Base-by-base conservation (phyloP, 2,113 vertebrate species). In the Leptobrachium ailaonicum region DNA sequence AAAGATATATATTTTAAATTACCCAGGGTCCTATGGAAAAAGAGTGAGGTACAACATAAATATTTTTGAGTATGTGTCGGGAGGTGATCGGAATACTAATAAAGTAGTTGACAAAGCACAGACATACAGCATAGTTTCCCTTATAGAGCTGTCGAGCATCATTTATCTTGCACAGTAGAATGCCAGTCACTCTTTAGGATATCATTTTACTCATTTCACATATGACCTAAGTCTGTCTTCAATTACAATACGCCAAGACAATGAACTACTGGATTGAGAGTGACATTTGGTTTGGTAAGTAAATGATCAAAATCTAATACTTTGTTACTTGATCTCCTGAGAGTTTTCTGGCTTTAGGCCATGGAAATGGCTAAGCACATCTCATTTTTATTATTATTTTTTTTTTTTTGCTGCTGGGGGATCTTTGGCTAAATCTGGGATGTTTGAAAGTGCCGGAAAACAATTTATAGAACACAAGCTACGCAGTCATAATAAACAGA, bases 401-500 rank as follows among this genome's bases (percentile, higher is more conserved):
- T 32, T 32, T 6, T 0, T 41, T 84, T 50, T 47, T 66, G 13
- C 83, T 71, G 32, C 79, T 83, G 77, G 80, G 47, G 42, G 2
- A 77, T 6, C 56, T 70, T 63, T 83, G 80, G 82, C 83, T 78
- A 73, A 62, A 41, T 41, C 82, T 76, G 75, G 10, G 50, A 41
- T 68, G 83, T 82, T 67, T 41, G 54, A 8, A 75, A 43, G 69
- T 80, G 74, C 70, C 82, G 79, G 83, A 85, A 86, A 72, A 66
- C 85, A 85, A 77, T 71, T 88, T 89, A 84, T 83, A 84, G 84
- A 84, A 87, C 75, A 7, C 87, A 87, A 90, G 83, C 75, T 67
- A n/a, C 87, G 88, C 84, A 82, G 76, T 78, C 74, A 87, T 87
- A 88, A 82, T 90, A 86, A 87, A 87, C 80, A 69, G 85, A 82